Evolutionary conservation across 2,888 invertebrate species (phyloP).

Genomic region (Leucophenga maculata): DNA sequence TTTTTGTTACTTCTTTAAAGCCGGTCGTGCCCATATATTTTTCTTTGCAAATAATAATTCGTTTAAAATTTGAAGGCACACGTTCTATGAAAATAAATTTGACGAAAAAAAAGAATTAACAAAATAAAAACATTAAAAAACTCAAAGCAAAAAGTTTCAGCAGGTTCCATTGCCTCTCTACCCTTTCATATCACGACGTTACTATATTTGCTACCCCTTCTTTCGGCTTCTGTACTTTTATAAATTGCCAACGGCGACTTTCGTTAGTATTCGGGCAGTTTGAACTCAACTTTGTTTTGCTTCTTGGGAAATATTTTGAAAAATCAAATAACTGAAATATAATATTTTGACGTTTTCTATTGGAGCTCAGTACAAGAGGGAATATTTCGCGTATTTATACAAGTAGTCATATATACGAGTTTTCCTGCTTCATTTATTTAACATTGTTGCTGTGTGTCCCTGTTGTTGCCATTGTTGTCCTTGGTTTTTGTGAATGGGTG

Average conservation of each 20-base stretch:
- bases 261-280: background rate
- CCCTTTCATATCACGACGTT: slow-evolving; percentile 14
- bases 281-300: background rate
- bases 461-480: slow-evolving; percentile 43
- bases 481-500: slow-evolving; percentile 39
- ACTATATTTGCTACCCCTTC: slow-evolving; percentile 22
- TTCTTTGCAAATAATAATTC: slow-evolving; percentile 56
- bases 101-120: slow-evolving; percentile 35
- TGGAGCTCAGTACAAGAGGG: no score
- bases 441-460: slow-evolving; percentile 28
- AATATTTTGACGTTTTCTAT: slow-evolving; percentile 61
- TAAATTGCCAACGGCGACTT: slow-evolving; percentile 12
- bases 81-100: slow-evolving; percentile 48
- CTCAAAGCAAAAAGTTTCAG: slow-evolving; percentile 32
- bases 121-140: slow-evolving; percentile 33
- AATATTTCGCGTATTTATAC: slow-evolving; percentile 10
- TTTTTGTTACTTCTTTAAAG: no score
- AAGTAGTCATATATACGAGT: slow-evolving; percentile 29
- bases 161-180: background rate
- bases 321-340: slow-evolving; percentile 61
- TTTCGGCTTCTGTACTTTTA: background rate
- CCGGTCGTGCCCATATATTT: slow-evolving; percentile 10
- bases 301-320: slow-evolving; percentile 19
- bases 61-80: slow-evolving; percentile 60
- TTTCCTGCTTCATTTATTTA: slow-evolving; percentile 40